Conservation (phyloP, 2,888 invertebrate species). For the Branchipolynoe longqiensis region DNA sequence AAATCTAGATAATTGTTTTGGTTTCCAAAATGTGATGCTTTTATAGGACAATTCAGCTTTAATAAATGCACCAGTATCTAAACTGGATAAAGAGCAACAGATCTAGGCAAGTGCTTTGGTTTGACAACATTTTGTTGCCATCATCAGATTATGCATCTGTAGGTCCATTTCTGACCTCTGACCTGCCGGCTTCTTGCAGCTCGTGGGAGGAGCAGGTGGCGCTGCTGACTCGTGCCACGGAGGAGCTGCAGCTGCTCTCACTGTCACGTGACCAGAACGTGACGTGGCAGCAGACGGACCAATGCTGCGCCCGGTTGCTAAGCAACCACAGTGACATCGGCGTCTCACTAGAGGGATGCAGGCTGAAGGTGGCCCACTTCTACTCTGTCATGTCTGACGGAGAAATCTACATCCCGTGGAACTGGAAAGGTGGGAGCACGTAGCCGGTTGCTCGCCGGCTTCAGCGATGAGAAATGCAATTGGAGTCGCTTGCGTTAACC, state of each 20-base stretch:
- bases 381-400: slow-evolving; percentile 95
- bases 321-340: slow-evolving; percentile 81
- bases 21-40: too few species aligned
- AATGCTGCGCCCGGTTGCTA: slow-evolving; percentile 84
- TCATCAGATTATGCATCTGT: too few species aligned
- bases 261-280: slow-evolving; percentile 63
- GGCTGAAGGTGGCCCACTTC: slow-evolving; percentile 92
- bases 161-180: too few species aligned
- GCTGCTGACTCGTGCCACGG: not conserved
- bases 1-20: too few species aligned
- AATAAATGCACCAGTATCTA: too few species aligned
- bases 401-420: slow-evolving; percentile 95
- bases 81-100: too few species aligned
- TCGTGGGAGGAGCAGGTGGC: not conserved
- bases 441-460: too few species aligned
- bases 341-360: slow-evolving; percentile 85
- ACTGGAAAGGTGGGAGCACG: slow-evolving; percentile 87
- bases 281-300: slow-evolving; percentile 61
- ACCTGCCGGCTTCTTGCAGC: slow-evolving; percentile 4
- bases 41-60: too few species aligned
- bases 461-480: too few species aligned
- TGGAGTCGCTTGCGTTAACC: too few species aligned
- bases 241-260: slow-evolving; percentile 15
- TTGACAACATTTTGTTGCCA: too few species aligned
- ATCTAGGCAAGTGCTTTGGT: too few species aligned